Conservation (phyloP, 2,113 vertebrate genomes). For the Laticauda colubrina region DNA sequence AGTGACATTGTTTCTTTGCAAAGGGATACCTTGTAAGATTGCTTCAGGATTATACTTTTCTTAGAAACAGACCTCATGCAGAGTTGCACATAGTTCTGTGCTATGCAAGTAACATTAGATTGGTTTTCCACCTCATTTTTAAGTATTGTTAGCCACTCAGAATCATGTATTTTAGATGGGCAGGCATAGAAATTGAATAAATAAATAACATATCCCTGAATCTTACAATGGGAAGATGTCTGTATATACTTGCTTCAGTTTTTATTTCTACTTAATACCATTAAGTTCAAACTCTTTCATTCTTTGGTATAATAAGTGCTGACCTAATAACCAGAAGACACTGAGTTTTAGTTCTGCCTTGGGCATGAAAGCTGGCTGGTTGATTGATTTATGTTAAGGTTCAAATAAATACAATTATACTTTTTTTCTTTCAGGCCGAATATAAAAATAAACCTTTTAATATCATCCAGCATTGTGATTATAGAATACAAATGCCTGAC, state of each 20-base stretch:
- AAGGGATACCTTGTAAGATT: slow-evolving; percentile 27
- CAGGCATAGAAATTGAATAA: background rate
- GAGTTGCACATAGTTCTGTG: background rate
- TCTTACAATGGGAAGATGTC: background rate
- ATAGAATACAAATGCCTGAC: slow-evolving; percentile 52
- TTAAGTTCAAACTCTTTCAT: slow-evolving; percentile 1
- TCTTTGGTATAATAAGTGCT: slow-evolving; percentile 20
- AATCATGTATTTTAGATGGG: background rate
- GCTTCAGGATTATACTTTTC: background rate
- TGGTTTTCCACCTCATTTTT: background rate
- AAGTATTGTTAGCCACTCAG: background rate
- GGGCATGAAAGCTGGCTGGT: background rate
- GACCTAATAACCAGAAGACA: background rate
- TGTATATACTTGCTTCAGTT: slow-evolving; percentile 4
- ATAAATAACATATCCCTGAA: background rate
- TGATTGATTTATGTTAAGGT: slow-evolving; percentile 39
- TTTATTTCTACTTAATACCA: background rate
- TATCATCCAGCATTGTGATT: slow-evolving; percentile 47
- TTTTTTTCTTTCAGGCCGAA: slow-evolving; percentile 32
- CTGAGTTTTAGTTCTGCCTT: background rate
- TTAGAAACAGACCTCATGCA: slow-evolving; percentile 12
- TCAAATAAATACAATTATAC: slow-evolving; percentile 39
- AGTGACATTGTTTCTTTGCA: background rate
- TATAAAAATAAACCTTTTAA: slow-evolving; percentile 48
- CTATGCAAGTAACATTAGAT: background rate